Conservation (phyloP, 2,888 invertebrate genomes). For the Yponomeuta cagnagella region DNA sequence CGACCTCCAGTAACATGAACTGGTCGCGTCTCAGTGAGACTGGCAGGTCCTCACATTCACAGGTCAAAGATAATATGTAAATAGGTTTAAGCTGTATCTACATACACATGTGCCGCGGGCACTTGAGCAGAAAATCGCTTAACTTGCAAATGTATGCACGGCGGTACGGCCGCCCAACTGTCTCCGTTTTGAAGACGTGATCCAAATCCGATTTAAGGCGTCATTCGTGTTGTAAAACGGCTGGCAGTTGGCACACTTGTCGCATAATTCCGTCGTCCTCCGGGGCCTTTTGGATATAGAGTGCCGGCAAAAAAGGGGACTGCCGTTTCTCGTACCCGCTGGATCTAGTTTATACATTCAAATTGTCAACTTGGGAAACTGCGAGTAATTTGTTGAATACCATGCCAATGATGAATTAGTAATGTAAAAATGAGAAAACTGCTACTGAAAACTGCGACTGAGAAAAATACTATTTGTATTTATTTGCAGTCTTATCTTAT, state of each 20-base stretch:
- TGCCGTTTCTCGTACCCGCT: no score
- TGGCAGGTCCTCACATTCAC: background rate
- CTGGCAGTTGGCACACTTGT: conserved; percentile 68
- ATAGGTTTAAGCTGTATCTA: background rate
- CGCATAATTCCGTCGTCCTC: conserved; percentile 57
- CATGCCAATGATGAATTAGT: no score
- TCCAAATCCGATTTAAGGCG: conserved; percentile 64
- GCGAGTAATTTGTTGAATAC: no score
- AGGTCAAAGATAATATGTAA: conserved; percentile 7
- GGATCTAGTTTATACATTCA: no score
- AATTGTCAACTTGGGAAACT: no score
- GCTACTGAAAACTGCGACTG: no score
- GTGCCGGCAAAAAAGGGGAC: background rate
- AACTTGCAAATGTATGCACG: conserved; percentile 73
- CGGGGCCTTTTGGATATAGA: background rate
- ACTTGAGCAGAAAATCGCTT: background rate
- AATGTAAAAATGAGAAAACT: no score
- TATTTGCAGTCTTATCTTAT: no score
- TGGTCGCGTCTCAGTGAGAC: background rate
- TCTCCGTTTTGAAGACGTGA: conserved; percentile 63
- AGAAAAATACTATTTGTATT: no score
- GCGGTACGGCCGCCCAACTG: conserved; percentile 68
- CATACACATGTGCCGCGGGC: conserved; percentile 2
- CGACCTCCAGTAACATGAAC: no score
- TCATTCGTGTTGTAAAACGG: conserved; percentile 51